Evolutionary conservation across 2,797 vertebrate species (phyloP), one percentile per base, ranked within the genome.

Genomic region (Heliangelus exortis): DNA sequence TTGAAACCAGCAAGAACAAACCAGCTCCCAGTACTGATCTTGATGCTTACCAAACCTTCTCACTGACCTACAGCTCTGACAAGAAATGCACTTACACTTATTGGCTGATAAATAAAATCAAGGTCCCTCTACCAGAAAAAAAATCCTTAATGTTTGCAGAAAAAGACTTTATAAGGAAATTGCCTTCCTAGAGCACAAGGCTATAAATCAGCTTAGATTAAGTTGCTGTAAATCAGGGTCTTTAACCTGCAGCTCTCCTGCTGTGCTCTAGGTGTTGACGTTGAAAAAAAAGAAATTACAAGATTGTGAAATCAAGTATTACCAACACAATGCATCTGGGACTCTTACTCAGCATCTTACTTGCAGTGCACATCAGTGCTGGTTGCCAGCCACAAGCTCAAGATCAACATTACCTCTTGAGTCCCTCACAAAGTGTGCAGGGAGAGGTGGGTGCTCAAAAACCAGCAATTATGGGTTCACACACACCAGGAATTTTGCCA

Each of bases 401-500:
- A 6, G 36, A 65, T 14, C 36, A 45, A 14, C 31, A 20, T 4
- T 2, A 23, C 29, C 55, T 14, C 36, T 4, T 39, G 62, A 54
- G 71, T 5, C 33, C 57, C 57, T 63, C 62, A 8, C 4, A 6
- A 63, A 48, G 45, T 4, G 4, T 1, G 15, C 9, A 6, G 2
- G 14, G 33, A 69, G 72, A 87, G 39, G 23, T 3, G 4, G 29
- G 26, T 48, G 5, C 0, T 1, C 3, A 71, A 15, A 71, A 71
- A 36, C 31, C 20, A 73, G 36, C 63, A 67, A 51, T 15, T 13
- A 29, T 47, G 33, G 33, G 51, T 5, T 67, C 31, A 39, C 9
- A 16, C 14, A 10, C 20, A 31, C 0, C 0, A 50, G 28, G 72
- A 47, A 51, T 43, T 31, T 43, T 39, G 26, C 28, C 21, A 5